Conservation (phyloP, 1,140 invertebrate genomes). For the Rhyacophila brunnea region DNA sequence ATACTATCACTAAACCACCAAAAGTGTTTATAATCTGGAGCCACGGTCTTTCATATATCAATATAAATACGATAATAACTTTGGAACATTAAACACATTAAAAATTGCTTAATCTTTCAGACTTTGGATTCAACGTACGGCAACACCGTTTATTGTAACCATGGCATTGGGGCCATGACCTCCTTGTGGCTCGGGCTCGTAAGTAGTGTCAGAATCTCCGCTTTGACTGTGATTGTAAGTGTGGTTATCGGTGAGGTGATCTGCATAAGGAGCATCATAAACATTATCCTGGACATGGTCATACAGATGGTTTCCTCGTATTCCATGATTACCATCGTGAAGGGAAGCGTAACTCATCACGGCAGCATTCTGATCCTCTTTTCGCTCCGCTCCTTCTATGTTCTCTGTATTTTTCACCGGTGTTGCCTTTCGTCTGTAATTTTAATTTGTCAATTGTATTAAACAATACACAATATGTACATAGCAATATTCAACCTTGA, state of each 20-base stretch:
- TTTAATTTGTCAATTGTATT: too few species aligned
- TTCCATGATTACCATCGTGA: constrained; percentile 62
- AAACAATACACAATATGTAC: too few species aligned
- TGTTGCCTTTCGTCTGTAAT: constrained; percentile 71
- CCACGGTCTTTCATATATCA: neutral
- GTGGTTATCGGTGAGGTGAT: constrained; percentile 47
- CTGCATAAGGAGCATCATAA: constrained; percentile 67
- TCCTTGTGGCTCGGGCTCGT: constrained; percentile 54
- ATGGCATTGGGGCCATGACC: constrained; percentile 42
- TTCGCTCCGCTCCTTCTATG: constrained; percentile 77
- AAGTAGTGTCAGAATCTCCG: constrained; percentile 50
- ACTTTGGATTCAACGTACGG: constrained; percentile 42
- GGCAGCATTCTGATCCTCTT: constrained; percentile 80
- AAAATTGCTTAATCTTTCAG: neutral
- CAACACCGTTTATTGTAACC: constrained; percentile 53
- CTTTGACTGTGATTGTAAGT: constrained; percentile 46
- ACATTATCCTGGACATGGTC: constrained; percentile 75
- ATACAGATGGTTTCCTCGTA: constrained; percentile 60
- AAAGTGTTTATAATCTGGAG: too few species aligned
- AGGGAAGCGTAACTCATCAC: constrained; percentile 83
- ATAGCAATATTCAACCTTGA: too few species aligned
- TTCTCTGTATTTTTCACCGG: constrained; percentile 87
- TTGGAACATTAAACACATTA: constrained; percentile 6
- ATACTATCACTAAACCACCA: too few species aligned
- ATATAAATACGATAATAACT: constrained; percentile 13